Percentiles rank a stretch among this genome's conserved stretches.
Conservation (phyloP, 2,113 vertebrate species). For the Bettongia penicillata region DNA sequence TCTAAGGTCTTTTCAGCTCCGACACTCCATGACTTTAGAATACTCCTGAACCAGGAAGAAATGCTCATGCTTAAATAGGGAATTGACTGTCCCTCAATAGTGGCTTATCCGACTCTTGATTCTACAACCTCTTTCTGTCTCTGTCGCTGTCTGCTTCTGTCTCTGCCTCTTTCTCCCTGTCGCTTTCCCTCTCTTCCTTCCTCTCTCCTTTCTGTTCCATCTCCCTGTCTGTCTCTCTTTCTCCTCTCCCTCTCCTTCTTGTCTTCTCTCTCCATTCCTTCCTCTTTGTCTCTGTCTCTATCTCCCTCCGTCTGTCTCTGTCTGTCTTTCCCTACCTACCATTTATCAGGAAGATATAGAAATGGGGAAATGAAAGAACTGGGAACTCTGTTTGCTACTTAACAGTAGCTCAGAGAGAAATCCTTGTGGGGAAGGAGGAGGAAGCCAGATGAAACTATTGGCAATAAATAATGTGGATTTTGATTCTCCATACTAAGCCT, state of each 20-base stretch:
- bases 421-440: constrained; percentile 13
- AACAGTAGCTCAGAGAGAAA: constrained; percentile 1
- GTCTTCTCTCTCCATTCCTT: too few species aligned
- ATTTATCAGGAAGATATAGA: not conserved
- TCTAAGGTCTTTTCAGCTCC: not conserved
- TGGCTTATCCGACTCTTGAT: not conserved
- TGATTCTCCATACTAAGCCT: not conserved
- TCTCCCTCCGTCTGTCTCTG: too few species aligned
- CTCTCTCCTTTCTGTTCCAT: not conserved
- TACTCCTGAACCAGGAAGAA: not conserved
- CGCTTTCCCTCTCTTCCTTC: too few species aligned
- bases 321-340: not conserved
- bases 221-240: too few species aligned
- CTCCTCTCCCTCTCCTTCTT: too few species aligned
- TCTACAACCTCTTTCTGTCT: not conserved
- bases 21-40: not conserved
- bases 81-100: not conserved
- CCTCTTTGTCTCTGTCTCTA: too few species aligned
- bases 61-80: not conserved
- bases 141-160: too few species aligned
- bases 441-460: constrained; percentile 34
- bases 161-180: too few species aligned
- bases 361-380: not conserved
- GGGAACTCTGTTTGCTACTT: not conserved
- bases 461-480: constrained; percentile 17